Evolutionary conservation across 2,797 vertebrate species (phyloP), one percentile per base, ranked within the genome.

Genomic region (Propithecus deckenii): DNA sequence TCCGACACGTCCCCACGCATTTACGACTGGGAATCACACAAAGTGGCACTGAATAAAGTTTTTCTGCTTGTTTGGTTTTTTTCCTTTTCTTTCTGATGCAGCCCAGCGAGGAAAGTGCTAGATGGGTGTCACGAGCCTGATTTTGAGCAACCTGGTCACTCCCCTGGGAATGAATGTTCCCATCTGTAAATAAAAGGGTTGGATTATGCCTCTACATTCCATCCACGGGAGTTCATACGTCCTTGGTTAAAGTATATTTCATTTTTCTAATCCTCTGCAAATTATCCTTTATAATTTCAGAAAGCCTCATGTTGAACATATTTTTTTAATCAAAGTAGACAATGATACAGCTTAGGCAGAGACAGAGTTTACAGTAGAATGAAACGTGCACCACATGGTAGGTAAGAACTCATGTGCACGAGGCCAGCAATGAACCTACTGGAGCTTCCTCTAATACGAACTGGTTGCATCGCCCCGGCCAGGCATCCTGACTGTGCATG

Each of bases 351-450:
- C 28, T 10, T 1, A 20, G 23, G n/a, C 63, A 30, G 30, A 86
- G 50, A 2, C 2, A 22, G 13, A 4, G 8, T 41, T 59, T 6
- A 20, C 38, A 5, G 0, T 20, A 38, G 52, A 4, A 25, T 14
- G 55, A 15, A 12, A 50, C 2, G 23, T 4, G 2, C 4, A 23
- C 30, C 8, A 5, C 9, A 17, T 1, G 22, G 35, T 1, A 8
- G 48, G 11, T 7, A 32, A 43, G n/a, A 1, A 9, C 22, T 3
- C 11, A 5, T 2, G 25, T 3, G 50, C 2, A 11, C 2, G 1
- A 38, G 18, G 17, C 50, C 41, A 2, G 38, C 22, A 1, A 14
- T 3, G 23, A n/a, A 9, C 41, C 30, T 4, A 1, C 0, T 0
- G 13, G 32, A n/a, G 28, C 35, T 1, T 2, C 15, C n/a, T n/a